A percentile compares a stretch with the other conserved stretches of the same genome.
Evolutionary conservation across 2,888 invertebrate species (phyloP).

Genomic region (Raillietiella orientalis): DNA sequence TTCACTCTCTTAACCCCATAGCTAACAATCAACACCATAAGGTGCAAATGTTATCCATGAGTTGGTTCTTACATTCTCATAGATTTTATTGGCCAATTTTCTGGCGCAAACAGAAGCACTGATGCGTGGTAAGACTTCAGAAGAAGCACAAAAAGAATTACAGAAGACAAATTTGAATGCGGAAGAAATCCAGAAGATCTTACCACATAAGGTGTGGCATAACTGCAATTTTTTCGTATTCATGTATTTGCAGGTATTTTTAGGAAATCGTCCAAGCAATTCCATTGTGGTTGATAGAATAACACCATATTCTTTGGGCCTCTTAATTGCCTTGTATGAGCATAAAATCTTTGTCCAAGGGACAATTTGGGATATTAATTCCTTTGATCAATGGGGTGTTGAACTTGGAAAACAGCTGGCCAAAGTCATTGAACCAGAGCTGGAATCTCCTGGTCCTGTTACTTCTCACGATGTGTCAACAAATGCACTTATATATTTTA

Average conservation of each 20-base stretch:
- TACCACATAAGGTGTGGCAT: slow-evolving; percentile 48
- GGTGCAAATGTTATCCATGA: slow-evolving; percentile 11
- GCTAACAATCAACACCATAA: slow-evolving; percentile 53
- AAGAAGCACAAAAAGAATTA: slow-evolving; percentile 43
- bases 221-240: too few relatives aligned
- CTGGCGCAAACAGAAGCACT: slow-evolving; percentile 94
- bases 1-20: slow-evolving; percentile 60
- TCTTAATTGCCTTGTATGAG: slow-evolving; percentile 83
- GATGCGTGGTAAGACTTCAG: slow-evolving; percentile 39
- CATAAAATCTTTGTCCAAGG: slow-evolving; percentile 98
- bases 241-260: slow-evolving; percentile 30
- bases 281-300: slow-evolving; percentile 70
- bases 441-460: slow-evolving; percentile 28
- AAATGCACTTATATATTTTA: slow-evolving; percentile 85
- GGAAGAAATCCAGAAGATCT: slow-evolving; percentile 36
- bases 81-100: slow-evolving; percentile 79
- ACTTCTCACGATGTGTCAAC: slow-evolving; percentile 67
- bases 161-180: slow-evolving; percentile 37
- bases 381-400: slow-evolving; percentile 98
- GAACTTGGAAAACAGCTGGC: slow-evolving; percentile 95
- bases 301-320: slow-evolving; percentile 72
- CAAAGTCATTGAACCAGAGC: slow-evolving; percentile 87
- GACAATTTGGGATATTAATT: slow-evolving; percentile 95
- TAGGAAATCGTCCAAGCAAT: slow-evolving; percentile 89
- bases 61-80: slow-evolving; percentile 6